These are phyloP conservation scores for Homarus gammarus DNA, from an alignment of 2,888 invertebrate genomes.

Conservation along the genomic window DNA sequence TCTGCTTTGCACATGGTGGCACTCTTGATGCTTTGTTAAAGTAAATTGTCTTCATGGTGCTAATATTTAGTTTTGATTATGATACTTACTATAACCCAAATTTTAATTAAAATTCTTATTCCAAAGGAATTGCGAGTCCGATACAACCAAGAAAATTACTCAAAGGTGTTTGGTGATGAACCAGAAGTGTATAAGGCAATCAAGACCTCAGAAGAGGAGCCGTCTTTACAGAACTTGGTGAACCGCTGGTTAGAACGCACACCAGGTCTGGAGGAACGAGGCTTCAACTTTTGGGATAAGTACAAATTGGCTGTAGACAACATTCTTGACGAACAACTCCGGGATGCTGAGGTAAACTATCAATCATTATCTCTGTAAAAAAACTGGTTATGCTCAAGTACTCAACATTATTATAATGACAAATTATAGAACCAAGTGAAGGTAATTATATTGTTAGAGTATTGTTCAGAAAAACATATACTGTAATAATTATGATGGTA, in stretches of 20 bases:
- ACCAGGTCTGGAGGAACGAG: slow-evolving; percentile 90
- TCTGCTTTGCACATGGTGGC: too few relatives aligned
- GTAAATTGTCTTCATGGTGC: too few relatives aligned
- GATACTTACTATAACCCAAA: not conserved
- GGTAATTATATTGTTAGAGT: too few relatives aligned
- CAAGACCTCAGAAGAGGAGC: slow-evolving; percentile 87
- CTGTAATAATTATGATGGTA: too few relatives aligned
- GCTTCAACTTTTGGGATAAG: slow-evolving; percentile 92
- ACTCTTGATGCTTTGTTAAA: too few relatives aligned
- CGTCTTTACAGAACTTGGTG: slow-evolving; percentile 90
- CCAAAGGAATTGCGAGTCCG: slow-evolving; percentile 90
- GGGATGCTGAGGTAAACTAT: slow-evolving; percentile 65
- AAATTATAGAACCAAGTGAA: too few relatives aligned
- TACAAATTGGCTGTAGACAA: slow-evolving; percentile 74
- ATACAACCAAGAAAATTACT: slow-evolving; percentile 94
- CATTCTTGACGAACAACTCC: slow-evolving; percentile 63
- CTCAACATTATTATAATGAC: too few relatives aligned
- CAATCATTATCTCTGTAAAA: too few relatives aligned
- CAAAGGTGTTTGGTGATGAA: slow-evolving; percentile 90
- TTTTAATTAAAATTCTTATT: not conserved
- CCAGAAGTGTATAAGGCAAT: slow-evolving; percentile 83
- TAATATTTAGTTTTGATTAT: too few relatives aligned
- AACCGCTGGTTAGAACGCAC: slow-evolving; percentile 95
- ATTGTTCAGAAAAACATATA: too few relatives aligned
- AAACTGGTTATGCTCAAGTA: not conserved